Evolutionary conservation across 1,140 invertebrate species (phyloP).

Genomic region (Pararge aegeria): DNA sequence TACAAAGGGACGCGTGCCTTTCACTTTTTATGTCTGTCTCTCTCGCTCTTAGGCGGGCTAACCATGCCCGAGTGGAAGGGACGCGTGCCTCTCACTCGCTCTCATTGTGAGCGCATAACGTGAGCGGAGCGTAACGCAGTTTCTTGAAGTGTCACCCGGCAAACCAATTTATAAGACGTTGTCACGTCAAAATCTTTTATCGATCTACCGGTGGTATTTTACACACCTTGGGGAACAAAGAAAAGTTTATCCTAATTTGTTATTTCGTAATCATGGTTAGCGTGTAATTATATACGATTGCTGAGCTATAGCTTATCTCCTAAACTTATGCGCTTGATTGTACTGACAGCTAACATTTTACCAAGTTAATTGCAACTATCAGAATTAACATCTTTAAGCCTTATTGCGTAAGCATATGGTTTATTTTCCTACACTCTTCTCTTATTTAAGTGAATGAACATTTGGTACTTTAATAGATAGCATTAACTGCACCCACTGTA

Average conservation of each 20-base stretch:
- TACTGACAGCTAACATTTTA: constrained; percentile 13
- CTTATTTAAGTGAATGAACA: constrained; percentile 1
- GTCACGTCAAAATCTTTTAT: too few relatives aligned
- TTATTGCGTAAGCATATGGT: constrained; percentile 12
- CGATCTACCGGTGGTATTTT: too few relatives aligned
- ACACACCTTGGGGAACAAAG: too few relatives aligned
- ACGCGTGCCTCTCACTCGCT: too few relatives aligned
- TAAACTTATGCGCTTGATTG: constrained; percentile 20
- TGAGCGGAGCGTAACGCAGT: too few relatives aligned
- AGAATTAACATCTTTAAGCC: neutral
- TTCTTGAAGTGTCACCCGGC: too few relatives aligned
- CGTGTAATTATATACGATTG: constrained; percentile 3
- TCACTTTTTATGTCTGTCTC: too few relatives aligned
- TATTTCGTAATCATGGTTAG: neutral
- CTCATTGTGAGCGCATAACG: too few relatives aligned
- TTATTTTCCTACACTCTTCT: constrained; percentile 9
- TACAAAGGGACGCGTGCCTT: too few relatives aligned
- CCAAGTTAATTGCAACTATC: neutral
- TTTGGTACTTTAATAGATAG: constrained; percentile 8
- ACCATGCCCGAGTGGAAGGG: too few relatives aligned
- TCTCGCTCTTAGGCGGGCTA: too few relatives aligned
- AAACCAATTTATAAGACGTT: too few relatives aligned
- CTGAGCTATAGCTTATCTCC: constrained; percentile 6
- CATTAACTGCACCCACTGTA: constrained; percentile 30
- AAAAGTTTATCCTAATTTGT: neutral